These are phyloP conservation scores for Andricus curvator DNA, from an alignment of 2,888 invertebrate species.

Conservation along the genomic window DNA sequence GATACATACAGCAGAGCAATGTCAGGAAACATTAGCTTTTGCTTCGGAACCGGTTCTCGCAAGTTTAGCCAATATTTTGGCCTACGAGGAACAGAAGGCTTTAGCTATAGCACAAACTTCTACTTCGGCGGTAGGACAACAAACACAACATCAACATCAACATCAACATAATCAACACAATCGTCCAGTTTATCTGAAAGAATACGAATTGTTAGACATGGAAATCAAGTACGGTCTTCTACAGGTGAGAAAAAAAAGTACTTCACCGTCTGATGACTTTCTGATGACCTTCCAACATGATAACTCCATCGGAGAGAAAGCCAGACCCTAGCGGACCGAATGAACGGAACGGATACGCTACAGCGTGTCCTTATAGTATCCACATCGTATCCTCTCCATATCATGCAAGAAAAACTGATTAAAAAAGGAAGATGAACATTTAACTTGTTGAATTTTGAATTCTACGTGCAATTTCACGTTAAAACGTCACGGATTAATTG, in stretches of 20 bases:
- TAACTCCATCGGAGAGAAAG: too few relatives aligned
- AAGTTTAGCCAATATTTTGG: constrained; percentile 93
- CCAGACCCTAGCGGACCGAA: too few relatives aligned
- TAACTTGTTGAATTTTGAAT: too few relatives aligned
- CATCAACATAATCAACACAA: constrained; percentile 61
- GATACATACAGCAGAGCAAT: constrained; percentile 84
- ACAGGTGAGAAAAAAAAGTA: constrained; percentile 84
- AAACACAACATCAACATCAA: constrained; percentile 56
- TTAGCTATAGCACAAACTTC: constrained; percentile 74
- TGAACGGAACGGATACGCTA: too few relatives aligned
- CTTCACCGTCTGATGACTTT: too few relatives aligned
- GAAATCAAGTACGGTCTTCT: constrained; percentile 95
- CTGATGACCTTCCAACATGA: too few relatives aligned
- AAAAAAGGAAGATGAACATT: too few relatives aligned
- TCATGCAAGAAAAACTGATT: too few relatives aligned
- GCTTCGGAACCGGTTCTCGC: constrained; percentile 95
- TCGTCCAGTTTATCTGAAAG: constrained; percentile 85
- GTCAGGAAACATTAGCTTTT: constrained; percentile 93
- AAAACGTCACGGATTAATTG: too few relatives aligned
- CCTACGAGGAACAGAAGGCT: constrained; percentile 85
- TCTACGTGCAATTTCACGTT: too few relatives aligned
- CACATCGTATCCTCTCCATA: too few relatives aligned
- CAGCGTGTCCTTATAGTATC: too few relatives aligned
- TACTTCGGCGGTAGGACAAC: constrained; percentile 68
- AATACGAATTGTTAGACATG: constrained; percentile 93